phyloP scores from a whole-genome alignment of 2,888 invertebrate species.

The Fragum sueziense region DNA sequence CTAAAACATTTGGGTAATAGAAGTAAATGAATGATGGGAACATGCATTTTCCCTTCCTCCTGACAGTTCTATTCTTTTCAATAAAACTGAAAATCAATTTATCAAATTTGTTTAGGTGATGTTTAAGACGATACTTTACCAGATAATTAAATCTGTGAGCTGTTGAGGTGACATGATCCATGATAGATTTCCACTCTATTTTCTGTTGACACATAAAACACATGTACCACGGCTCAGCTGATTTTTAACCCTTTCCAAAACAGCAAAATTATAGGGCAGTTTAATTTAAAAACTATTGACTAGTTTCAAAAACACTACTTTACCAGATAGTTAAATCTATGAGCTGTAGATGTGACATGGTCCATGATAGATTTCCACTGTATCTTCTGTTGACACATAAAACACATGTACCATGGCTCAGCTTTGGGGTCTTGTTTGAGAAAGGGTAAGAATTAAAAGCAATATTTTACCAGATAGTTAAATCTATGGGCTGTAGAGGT shows the following conservation, averaged over 20 bases:
- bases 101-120: too few relatives aligned
- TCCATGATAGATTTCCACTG: slow-evolving; percentile 55
- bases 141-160: slow-evolving; percentile 53
- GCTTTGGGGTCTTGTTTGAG: slow-evolving; percentile 52
- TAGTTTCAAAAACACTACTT: not conserved
- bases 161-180: slow-evolving; percentile 57
- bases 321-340: slow-evolving; percentile 57
- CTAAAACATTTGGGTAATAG: too few relatives aligned
- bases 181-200: slow-evolving; percentile 50
- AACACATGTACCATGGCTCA: slow-evolving; percentile 60
- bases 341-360: slow-evolving; percentile 54
- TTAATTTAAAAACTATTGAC: too few relatives aligned
- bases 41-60: too few relatives aligned
- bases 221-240: slow-evolving; percentile 56
- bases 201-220: slow-evolving; percentile 57
- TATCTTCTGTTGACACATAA: slow-evolving; percentile 52
- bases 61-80: too few relatives aligned
- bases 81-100: too few relatives aligned
- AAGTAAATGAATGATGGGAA: too few relatives aligned
- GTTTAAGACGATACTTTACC: too few relatives aligned
- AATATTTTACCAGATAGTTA: slow-evolving; percentile 49
- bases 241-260: too few relatives aligned
- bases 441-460: too few relatives aligned
- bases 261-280: too few relatives aligned
- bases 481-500: slow-evolving; percentile 53